Base-by-base conservation (phyloP, 1,140 invertebrate species). In the Apis florea region DNA sequence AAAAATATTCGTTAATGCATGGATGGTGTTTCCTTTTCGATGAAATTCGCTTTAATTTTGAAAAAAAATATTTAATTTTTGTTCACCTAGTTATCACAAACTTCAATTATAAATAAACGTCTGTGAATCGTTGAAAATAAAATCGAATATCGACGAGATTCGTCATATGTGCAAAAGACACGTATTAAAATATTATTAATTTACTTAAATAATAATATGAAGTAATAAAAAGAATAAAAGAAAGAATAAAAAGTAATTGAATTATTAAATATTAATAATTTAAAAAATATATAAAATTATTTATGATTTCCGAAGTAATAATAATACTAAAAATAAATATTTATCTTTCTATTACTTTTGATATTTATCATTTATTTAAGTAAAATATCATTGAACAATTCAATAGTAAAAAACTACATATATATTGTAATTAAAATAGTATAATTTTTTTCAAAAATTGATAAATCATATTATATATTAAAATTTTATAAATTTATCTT, bases 91-190 rank as follows among this genome's bases (percentile, higher is more conserved):
- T 64, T n/a, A 31, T 12, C 59, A 64, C 51, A 15, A 66, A 54
- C 49, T 72, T 68, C 24, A 26, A 75, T 58, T 67, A 31, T 40
- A 15, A 47, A 12, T 13, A 40, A 26, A 51, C 11, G 12, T 19
- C 49, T 24, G n/a, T 21, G 54, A 72, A 40, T 40, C 31, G 31
- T 40, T 40, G 31, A 40, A 40, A 53, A n/a, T 56, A 64, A 74
- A 80, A 75, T 64, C 70, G 78, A 66, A 54, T 66, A 80, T 74
- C 72, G 79, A 81, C 72, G 79, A 81, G 3, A 54, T 19, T 58
- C 10, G 11, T 75, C 15, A 74, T 17, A 53, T 40, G 68, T 79
- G 19, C 51, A 79, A 56, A 56, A 2, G 5, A 75, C 11, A 26
- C 26, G 19, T 53, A 53, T 53, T 13, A 53, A 53, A 19, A 12